phyloP scores from a whole-genome alignment of 2,113 vertebrate species.

The Microtus pennsylvanicus region DNA sequence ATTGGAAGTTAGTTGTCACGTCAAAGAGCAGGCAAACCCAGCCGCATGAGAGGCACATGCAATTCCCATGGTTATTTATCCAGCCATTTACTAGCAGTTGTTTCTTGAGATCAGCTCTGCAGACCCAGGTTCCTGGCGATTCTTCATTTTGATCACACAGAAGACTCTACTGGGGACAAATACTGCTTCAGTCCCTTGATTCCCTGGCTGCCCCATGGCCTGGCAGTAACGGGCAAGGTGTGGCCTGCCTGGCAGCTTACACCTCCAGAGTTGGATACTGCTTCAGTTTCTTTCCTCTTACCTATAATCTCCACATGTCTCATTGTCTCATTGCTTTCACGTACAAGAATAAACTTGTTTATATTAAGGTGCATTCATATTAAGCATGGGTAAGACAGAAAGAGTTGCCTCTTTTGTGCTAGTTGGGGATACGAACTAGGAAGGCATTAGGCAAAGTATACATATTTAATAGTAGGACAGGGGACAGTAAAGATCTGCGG shows the following conservation, averaged over 20 bases:
- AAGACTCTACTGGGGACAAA: neutral
- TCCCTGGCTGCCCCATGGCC: neutral
- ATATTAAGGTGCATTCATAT: neutral
- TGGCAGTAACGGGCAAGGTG: neutral
- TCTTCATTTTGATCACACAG: neutral
- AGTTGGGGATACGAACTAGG: constrained; percentile 22
- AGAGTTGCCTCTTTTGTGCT: neutral
- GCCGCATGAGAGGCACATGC: neutral
- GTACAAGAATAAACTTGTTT: constrained; percentile 10
- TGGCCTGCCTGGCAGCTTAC: neutral
- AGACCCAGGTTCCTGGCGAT: neutral
- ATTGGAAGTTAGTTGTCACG: neutral
- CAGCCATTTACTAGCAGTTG: neutral
- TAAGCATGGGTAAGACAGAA: neutral
- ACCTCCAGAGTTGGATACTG: neutral
- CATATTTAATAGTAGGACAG: neutral
- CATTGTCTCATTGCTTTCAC: neutral
- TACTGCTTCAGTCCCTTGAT: neutral
- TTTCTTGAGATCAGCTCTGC: constrained; percentile 39
- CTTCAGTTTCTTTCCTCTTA: neutral
- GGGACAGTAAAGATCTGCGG: neutral
- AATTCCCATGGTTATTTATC: neutral
- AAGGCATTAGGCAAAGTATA: neutral
- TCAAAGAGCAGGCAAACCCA: constrained; percentile 10
- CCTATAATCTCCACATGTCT: neutral